Conservation (phyloP, 2,113 vertebrate species). For the Siphamia tubifer region DNA sequence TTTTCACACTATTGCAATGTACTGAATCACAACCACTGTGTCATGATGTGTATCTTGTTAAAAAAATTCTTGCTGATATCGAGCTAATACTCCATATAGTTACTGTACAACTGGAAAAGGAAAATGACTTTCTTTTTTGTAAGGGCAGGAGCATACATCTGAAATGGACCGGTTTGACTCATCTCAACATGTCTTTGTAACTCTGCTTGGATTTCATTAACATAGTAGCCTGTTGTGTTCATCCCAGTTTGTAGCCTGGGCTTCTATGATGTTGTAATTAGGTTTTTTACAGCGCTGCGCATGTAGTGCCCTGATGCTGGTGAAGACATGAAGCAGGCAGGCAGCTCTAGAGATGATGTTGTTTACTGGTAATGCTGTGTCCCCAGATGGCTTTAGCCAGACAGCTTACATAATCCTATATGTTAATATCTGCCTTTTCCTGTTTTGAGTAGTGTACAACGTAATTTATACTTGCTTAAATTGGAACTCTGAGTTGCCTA, state of each 20-base stretch:
- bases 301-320: conserved; percentile 48
- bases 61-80: too few species aligned
- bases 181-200: neutral
- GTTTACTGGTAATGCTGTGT: conserved; percentile 73
- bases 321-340: conserved; percentile 23
- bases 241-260: neutral
- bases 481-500: too few species aligned
- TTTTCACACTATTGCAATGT: too few species aligned
- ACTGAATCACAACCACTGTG: too few species aligned
- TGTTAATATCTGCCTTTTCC: conserved; percentile 17
- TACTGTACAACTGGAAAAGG: too few species aligned
- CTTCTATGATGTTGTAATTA: conserved; percentile 59
- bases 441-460: neutral
- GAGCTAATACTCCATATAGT: too few species aligned
- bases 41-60: too few species aligned
- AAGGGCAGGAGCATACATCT: too few species aligned
- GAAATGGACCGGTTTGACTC: too few species aligned
- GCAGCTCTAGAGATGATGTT: conserved; percentile 66
- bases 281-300: conserved; percentile 76
- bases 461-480: neutral
- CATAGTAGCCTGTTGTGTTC: neutral
- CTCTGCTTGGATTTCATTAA: too few species aligned
- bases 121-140: too few species aligned
- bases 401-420: conserved; percentile 61
- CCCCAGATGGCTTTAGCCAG: conserved; percentile 34